Conservation (phyloP, 2,888 invertebrate species). For the Timema podura region DNA sequence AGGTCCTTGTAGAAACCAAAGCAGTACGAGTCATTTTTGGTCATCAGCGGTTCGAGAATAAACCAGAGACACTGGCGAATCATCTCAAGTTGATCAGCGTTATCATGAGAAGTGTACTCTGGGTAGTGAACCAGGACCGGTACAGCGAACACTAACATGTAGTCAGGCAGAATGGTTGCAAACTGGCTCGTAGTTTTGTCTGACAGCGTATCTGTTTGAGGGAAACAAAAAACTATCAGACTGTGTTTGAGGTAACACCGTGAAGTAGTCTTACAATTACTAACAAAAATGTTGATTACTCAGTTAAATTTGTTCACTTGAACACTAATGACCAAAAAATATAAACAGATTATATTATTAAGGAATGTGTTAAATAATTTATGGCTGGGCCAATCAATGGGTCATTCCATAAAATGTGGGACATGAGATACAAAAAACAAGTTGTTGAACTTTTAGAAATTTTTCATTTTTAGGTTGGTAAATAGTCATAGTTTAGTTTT, state of each 20-base stretch:
- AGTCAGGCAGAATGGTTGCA: conserved; percentile 90
- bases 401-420: too few relatives aligned
- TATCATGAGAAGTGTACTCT: conserved; percentile 70
- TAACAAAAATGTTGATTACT: background rate
- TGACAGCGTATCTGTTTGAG: conserved; percentile 44
- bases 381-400: too few relatives aligned
- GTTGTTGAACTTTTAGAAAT: too few relatives aligned
- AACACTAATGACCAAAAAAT: too few relatives aligned
- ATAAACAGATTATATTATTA: background rate
- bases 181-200: conserved; percentile 71
- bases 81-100: conserved; percentile 70
- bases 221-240: conserved; percentile 22
- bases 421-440: too few relatives aligned
- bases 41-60: conserved; percentile 88
- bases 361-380: too few relatives aligned
- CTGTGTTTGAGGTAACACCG: background rate
- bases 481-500: too few relatives aligned
- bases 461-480: too few relatives aligned
- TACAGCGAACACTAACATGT: conserved; percentile 95
- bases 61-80: conserved; percentile 90
- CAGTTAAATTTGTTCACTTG: background rate
- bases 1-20: conserved; percentile 93
- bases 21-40: conserved; percentile 90
- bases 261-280: background rate
- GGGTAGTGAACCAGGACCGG: conserved; percentile 94